A percentile compares a stretch with the other conserved stretches of the same genome.
phyloP scores from a whole-genome alignment of 2,797 vertebrate genomes.

The Semotilus atromaculatus region DNA sequence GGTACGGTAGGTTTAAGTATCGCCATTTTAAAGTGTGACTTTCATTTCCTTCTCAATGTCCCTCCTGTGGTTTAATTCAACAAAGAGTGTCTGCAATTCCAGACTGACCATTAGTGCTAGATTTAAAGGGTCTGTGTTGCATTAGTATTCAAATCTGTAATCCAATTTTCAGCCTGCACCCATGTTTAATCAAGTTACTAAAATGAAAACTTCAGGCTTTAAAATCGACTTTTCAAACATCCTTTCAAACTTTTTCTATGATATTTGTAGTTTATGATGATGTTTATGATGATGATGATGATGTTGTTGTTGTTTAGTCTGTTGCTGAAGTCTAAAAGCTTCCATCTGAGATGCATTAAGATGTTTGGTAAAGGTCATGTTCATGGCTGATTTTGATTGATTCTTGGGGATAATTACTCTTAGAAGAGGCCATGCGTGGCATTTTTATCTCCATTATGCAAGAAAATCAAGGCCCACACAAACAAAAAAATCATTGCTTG shows the following conservation, averaged over 20 bases:
- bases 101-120: constrained; percentile 27
- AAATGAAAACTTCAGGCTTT: constrained; percentile 1
- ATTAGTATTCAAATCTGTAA: constrained; percentile 30
- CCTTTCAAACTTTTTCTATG: neutral
- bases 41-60: constrained; percentile 28
- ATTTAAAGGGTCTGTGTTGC: constrained; percentile 20
- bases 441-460: constrained; percentile 22
- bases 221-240: neutral
- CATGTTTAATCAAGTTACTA: constrained; percentile 5
- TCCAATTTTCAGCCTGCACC: neutral
- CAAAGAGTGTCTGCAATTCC: constrained; percentile 8
- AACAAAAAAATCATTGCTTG: constrained; percentile 22
- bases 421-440: neutral
- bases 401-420: constrained; percentile 13
- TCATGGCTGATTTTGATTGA: constrained; percentile 9
- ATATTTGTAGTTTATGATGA: neutral
- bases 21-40: constrained; percentile 1
- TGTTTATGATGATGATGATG: neutral
- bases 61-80: constrained; percentile 37
- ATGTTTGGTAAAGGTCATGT: constrained; percentile 16
- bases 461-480: constrained; percentile 26
- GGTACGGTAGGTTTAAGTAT: neutral
- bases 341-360: constrained; percentile 14
- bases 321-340: neutral
- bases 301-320: too few relatives aligned